Percentiles rank a stretch among this genome's conserved stretches.
Evolutionary conservation across 2,888 invertebrate species (phyloP).

Genomic region (Lycophotia porphyrea): DNA sequence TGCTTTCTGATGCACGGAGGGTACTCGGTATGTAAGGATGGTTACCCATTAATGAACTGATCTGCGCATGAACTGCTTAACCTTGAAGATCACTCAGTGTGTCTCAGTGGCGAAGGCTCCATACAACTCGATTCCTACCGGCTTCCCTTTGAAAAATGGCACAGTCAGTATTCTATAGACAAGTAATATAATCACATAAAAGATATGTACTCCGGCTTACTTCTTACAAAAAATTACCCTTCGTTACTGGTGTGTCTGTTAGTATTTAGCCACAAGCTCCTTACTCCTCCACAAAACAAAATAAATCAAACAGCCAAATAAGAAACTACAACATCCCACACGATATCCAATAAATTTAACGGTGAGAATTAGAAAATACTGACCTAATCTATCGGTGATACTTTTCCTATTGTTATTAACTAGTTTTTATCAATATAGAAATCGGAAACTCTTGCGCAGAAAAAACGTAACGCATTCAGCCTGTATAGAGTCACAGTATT

Average conservation of each 20-base stretch:
- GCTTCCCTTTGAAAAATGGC: too few species aligned
- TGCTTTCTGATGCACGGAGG: background rate
- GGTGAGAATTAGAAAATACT: constrained; percentile 65
- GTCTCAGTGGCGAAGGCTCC: too few species aligned
- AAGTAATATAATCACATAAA: too few species aligned
- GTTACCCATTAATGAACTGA: background rate
- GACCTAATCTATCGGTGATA: constrained; percentile 48
- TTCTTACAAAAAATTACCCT: too few species aligned
- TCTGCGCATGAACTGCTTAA: background rate
- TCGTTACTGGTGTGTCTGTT: background rate
- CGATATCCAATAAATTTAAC: constrained; percentile 21
- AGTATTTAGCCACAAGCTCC: background rate
- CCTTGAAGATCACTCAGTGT: background rate
- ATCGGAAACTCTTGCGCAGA: constrained; percentile 55
- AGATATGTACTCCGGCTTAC: too few species aligned
- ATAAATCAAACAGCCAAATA: constrained; percentile 20
- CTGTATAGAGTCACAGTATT: constrained; percentile 43
- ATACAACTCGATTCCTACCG: too few species aligned
- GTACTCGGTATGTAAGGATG: background rate
- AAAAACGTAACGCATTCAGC: constrained; percentile 45
- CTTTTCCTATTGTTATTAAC: constrained; percentile 64
- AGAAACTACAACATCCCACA: constrained; percentile 22
- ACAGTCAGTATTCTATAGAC: too few species aligned
- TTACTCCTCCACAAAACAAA: too few species aligned
- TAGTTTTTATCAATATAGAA: constrained; percentile 61